These are phyloP conservation scores for Aramus guarauna DNA, from an alignment of 2,113 vertebrate species.

Conservation along the genomic window DNA sequence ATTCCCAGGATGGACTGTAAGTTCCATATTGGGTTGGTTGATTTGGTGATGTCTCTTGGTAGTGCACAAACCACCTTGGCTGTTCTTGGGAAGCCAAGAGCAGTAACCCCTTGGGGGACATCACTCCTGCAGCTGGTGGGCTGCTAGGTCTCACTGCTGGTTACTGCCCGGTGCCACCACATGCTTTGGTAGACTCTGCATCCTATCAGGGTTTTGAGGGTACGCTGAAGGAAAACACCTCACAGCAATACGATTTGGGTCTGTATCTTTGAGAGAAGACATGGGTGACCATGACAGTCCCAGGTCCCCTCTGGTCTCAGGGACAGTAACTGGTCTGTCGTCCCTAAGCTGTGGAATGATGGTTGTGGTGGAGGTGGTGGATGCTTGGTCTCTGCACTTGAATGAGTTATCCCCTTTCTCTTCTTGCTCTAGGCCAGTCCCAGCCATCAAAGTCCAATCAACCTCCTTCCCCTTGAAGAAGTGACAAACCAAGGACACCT, in stretches of 20 bases:
- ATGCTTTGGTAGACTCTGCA: neutral
- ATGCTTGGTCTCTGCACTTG: neutral
- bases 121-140: neutral
- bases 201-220: neutral
- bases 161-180: neutral
- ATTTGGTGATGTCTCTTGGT: neutral
- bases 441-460: constrained; percentile 77
- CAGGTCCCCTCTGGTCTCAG: neutral
- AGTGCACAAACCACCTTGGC: neutral
- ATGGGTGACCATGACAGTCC: neutral
- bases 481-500: constrained; percentile 65
- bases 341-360: neutral
- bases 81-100: neutral
- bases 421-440: constrained; percentile 62
- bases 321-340: neutral
- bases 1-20: neutral
- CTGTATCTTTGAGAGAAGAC: neutral
- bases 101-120: neutral
- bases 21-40: fast-evolving
- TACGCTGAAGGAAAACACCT: neutral
- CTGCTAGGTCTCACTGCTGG: neutral
- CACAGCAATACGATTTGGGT: fast-evolving
- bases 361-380: neutral
- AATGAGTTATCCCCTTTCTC: neutral
- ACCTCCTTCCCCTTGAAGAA: constrained; percentile 75